A percentile compares a stretch with the other conserved stretches of the same genome.
Evolutionary conservation across 2,888 invertebrate genomes (phyloP).

Genomic region (Perizoma flavofasciatum): DNA sequence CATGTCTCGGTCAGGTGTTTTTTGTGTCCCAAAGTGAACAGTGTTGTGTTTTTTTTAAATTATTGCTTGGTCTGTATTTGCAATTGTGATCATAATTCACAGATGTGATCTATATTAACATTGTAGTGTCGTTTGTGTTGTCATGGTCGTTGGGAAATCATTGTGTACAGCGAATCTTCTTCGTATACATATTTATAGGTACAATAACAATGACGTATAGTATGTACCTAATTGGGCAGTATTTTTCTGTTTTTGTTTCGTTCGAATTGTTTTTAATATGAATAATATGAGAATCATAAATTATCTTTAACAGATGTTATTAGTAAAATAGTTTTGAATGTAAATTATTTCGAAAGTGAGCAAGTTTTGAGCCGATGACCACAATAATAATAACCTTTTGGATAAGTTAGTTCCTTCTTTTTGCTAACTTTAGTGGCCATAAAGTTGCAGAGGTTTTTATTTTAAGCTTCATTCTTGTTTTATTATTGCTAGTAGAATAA

Average conservation of each 20-base stretch:
- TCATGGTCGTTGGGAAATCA: conserved; percentile 30
- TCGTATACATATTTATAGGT: conserved; percentile 24
- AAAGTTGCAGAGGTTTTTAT: too few relatives aligned
- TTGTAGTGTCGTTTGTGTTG: conserved; percentile 31
- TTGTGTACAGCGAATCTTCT: conserved; percentile 31
- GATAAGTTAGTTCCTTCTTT: too few relatives aligned
- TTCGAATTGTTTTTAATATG: neutral
- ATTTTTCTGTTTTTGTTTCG: neutral
- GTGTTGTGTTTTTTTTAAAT: conserved; percentile 50
- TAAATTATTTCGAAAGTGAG: too few relatives aligned
- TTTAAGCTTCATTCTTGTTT: too few relatives aligned
- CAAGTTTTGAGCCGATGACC: too few relatives aligned
- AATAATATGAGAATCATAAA: too few relatives aligned
- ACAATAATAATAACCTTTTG: too few relatives aligned
- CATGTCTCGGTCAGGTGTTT: conserved; percentile 79
- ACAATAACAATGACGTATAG: conserved; percentile 4
- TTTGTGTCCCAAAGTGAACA: conserved; percentile 64
- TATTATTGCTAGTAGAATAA: too few relatives aligned
- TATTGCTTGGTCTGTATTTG: conserved; percentile 25
- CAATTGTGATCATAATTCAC: conserved; percentile 1
- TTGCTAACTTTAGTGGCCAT: too few relatives aligned
- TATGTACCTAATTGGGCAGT: neutral
- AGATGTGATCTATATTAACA: conserved; percentile 6
- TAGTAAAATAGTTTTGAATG: too few relatives aligned
- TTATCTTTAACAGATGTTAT: too few relatives aligned